Evolutionary conservation across 2,888 invertebrate genomes (phyloP).

Genomic region (Orthosia gracilis): DNA sequence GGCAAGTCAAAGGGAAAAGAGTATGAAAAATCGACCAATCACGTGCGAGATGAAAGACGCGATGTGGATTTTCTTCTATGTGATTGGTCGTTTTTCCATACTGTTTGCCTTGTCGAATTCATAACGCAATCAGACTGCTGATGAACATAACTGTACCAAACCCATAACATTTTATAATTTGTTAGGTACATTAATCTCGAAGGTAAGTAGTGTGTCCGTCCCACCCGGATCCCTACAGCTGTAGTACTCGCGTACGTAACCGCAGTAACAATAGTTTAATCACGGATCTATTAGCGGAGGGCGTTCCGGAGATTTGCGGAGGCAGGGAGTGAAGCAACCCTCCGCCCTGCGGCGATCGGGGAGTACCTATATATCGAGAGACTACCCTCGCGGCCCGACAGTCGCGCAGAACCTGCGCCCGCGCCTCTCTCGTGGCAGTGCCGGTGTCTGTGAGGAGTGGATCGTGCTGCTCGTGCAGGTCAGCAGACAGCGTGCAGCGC

Average conservation of each 20-base stretch:
- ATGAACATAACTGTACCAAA: background rate
- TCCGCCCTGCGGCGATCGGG: constrained; percentile 61
- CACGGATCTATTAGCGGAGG: constrained; percentile 73
- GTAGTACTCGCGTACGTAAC: constrained; percentile 15
- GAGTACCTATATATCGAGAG: constrained; percentile 55
- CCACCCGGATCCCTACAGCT: constrained; percentile 16
- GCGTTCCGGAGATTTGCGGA: constrained; percentile 73
- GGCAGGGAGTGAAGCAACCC: constrained; percentile 63
- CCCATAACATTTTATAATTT: background rate
- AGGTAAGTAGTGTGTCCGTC: too few relatives aligned
- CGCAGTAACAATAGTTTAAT: constrained; percentile 77
- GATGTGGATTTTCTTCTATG: too few relatives aligned
- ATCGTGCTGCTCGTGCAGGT: background rate
- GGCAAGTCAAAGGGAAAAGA: too few relatives aligned
- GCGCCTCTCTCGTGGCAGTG: constrained; percentile 2
- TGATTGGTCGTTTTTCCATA: too few relatives aligned
- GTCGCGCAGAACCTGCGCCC: constrained; percentile 55
- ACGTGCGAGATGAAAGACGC: too few relatives aligned
- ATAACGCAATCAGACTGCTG: too few relatives aligned
- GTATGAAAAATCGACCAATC: too few relatives aligned
- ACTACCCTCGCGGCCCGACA: constrained; percentile 37
- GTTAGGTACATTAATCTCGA: background rate
- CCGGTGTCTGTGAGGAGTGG: background rate
- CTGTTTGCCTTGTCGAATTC: too few relatives aligned
- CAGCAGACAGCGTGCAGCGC: background rate